Conservation (phyloP, 1,140 invertebrate species). For the Orius laevigatus region DNA sequence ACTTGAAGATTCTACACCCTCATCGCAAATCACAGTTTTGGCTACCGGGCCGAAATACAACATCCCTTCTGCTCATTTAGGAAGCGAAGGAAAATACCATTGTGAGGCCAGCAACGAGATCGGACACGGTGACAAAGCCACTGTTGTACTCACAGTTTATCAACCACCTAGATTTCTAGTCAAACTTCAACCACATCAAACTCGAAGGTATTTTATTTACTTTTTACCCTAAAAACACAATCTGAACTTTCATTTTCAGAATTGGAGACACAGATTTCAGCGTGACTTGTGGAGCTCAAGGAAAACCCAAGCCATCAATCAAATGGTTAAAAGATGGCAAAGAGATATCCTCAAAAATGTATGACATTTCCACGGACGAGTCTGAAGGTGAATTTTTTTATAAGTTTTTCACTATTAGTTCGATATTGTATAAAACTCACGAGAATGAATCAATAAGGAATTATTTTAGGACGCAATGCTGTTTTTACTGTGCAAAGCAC, state of each 20-base stretch:
- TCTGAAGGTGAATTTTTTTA: constrained; percentile 36
- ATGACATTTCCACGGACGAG: constrained; percentile 60
- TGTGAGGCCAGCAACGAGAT: constrained; percentile 80
- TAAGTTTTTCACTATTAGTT: neutral
- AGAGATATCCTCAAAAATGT: constrained; percentile 56
- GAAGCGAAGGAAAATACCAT: constrained; percentile 72
- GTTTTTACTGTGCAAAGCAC: constrained; percentile 72
- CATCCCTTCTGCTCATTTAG: constrained; percentile 63
- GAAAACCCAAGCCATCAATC: constrained; percentile 68
- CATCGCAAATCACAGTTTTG: constrained; percentile 38
- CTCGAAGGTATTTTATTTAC: constrained; percentile 32
- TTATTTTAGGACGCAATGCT: constrained; percentile 25
- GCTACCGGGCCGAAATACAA: constrained; percentile 66
- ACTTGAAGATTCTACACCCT: constrained; percentile 37
- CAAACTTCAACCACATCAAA: constrained; percentile 67
- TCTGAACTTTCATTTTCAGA: constrained; percentile 25
- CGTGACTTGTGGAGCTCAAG: constrained; percentile 66
- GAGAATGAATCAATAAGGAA: neutral
- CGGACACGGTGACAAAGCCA: constrained; percentile 65
- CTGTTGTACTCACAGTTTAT: constrained; percentile 66
- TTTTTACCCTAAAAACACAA: neutral
- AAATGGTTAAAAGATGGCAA: constrained; percentile 74
- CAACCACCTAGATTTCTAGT: constrained; percentile 69
- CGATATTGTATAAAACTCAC: neutral
- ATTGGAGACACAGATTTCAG: constrained; percentile 67